Base-by-base conservation (phyloP, 1,140 invertebrate species). In the Lepidurus packardi region DNA sequence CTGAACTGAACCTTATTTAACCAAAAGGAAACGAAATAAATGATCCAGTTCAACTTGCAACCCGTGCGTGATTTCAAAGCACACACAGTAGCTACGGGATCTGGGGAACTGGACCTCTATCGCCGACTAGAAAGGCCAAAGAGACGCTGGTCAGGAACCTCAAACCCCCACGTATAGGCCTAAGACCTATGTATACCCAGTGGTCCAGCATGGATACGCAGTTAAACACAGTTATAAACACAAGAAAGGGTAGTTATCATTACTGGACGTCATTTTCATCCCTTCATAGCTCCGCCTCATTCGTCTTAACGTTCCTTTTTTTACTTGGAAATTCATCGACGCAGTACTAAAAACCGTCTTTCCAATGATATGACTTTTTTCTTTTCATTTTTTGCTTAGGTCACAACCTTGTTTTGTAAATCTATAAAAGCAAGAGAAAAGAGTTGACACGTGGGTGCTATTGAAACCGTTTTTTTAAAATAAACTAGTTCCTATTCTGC, bases 391-490 rank as follows among this genome's bases (percentile, higher is more conserved):
- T 45, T 8, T 13, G 10, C 11, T 16, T 16, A 53, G 4, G 21
- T 16, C 2, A 53, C 11, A 53, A n/a, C n/a, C n/a, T n/a, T 53
- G 47, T 3, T 6, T 16, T 53, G 47, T 16, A 53, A 53, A 53
- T 16, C 4, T 16, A 53, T 11, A 11, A 53, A 3, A 4, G 10
- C 4, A 53, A 53, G 47, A 53, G 21, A 53, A n/a, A n/a, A 11
- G 47, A 53, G 21, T 16, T 13, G 47, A 53, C 47, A 53, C 47
- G 47, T 53, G 47, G 21, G 47, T 53, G n/a, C 47, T 53, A 53
- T 53, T 53, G 47, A 53, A 53, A 53, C 47, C 21, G 47, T 16
- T 53, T 53, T 53, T n/a, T n/a, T n/a, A n/a, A n/a, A n/a, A n/a
- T 53, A 53, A 53, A 53, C 47, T 53, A n/a, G n/a, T n/a, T 53